Evolutionary conservation across 2,113 vertebrate species (phyloP).

Genomic region (Zosterops hypoxanthus): DNA sequence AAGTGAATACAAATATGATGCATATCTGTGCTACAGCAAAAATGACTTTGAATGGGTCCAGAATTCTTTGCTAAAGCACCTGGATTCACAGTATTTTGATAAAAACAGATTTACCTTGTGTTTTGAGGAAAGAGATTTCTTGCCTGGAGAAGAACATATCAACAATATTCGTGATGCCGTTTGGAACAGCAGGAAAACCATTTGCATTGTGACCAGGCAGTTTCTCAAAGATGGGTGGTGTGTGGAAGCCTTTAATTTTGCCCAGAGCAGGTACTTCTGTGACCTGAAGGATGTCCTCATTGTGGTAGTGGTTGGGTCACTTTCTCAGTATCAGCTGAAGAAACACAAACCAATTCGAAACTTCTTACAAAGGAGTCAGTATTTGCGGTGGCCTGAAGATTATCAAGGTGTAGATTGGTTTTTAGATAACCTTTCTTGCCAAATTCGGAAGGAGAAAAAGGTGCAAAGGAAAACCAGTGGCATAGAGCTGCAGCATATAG

Average conservation of each 20-base stretch:
- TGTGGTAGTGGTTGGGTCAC: slow-evolving; percentile 85
- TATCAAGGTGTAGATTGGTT: slow-evolving; percentile 88
- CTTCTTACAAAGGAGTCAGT: slow-evolving; percentile 79
- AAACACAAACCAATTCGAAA: slow-evolving; percentile 75
- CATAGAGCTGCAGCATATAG: slow-evolving; percentile 49
- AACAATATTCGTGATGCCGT: slow-evolving; percentile 85
- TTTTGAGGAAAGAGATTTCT: slow-evolving; percentile 91
- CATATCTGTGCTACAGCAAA: slow-evolving; percentile 86
- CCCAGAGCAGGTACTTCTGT: slow-evolving; percentile 80
- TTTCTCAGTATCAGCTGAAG: slow-evolving; percentile 86
- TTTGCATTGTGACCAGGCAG: slow-evolving; percentile 86
- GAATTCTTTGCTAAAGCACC: slow-evolving; percentile 77
- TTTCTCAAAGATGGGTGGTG: slow-evolving; percentile 93
- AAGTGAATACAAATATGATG: slow-evolving; percentile 75
- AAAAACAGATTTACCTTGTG: slow-evolving; percentile 83
- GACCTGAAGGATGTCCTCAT: slow-evolving; percentile 80
- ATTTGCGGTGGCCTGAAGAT: slow-evolving; percentile 88
- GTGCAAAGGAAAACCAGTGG: background rate
- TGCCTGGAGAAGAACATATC: slow-evolving; percentile 86
- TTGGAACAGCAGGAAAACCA: slow-evolving; percentile 84
- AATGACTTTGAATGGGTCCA: slow-evolving; percentile 89
- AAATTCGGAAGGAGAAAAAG: slow-evolving; percentile 76
- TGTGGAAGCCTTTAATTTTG: slow-evolving; percentile 86
- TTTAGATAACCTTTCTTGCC: slow-evolving; percentile 76
- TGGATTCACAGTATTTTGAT: slow-evolving; percentile 84